phyloP scores from a whole-genome alignment of 1,140 invertebrate genomes.

The Bombus impatiens region DNA sequence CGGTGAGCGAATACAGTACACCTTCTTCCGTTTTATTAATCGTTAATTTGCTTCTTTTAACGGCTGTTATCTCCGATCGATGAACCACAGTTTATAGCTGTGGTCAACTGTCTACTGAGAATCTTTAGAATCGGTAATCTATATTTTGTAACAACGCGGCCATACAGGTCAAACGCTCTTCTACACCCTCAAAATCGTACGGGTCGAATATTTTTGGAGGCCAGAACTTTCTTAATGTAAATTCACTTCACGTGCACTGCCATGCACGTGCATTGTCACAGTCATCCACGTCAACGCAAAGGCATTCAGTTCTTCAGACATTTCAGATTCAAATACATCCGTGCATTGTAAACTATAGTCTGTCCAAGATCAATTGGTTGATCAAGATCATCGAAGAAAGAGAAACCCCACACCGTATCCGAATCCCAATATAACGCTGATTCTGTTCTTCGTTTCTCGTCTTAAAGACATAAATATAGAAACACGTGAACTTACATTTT shows the following conservation, averaged over 20 bases:
- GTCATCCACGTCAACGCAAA: slow-evolving; percentile 23
- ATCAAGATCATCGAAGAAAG: background rate
- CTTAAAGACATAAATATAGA: background rate
- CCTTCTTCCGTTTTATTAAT: slow-evolving; percentile 61
- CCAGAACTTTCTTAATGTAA: slow-evolving; percentile 41
- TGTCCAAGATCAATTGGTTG: background rate
- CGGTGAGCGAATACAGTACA: slow-evolving; percentile 27
- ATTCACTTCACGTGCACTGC: slow-evolving; percentile 20
- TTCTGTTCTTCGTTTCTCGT: background rate
- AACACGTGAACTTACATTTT: background rate
- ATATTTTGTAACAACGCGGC: slow-evolving; percentile 51
- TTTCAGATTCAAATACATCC: slow-evolving; percentile 15
- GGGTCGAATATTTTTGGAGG: slow-evolving; percentile 15
- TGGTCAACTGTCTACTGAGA: slow-evolving; percentile 31
- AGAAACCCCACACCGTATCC: no score
- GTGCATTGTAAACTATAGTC: background rate
- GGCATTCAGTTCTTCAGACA: slow-evolving; percentile 14
- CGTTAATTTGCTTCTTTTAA: slow-evolving; percentile 37
- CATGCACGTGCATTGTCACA: slow-evolving; percentile 9
- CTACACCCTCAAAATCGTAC: slow-evolving; percentile 27
- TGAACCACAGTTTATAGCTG: slow-evolving; percentile 29
- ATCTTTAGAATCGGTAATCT: slow-evolving; percentile 58
- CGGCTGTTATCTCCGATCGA: slow-evolving; percentile 25
- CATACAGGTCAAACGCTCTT: slow-evolving; percentile 37
- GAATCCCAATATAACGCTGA: no score